Conservation (phyloP, 2,113 vertebrate genomes). For the Podarcis cretensis region DNA sequence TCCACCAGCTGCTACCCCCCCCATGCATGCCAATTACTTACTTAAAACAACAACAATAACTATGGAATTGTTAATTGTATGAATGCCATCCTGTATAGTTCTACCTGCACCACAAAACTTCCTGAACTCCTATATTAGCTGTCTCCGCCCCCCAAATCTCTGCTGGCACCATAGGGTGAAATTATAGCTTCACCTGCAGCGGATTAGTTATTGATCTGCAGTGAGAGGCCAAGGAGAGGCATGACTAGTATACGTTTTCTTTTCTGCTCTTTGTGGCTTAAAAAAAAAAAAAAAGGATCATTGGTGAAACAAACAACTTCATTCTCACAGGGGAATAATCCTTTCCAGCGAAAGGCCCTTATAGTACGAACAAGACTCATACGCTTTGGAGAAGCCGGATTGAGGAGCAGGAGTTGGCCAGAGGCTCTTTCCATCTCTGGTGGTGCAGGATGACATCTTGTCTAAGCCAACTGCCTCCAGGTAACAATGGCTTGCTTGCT, state of each 20-base stretch:
- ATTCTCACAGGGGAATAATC: slow-evolving; percentile 16
- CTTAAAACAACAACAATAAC: no score
- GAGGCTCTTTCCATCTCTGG: neutral
- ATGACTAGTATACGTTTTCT: no score
- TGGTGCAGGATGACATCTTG: neutral
- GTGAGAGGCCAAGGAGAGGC: slow-evolving; percentile 14
- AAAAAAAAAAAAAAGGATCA: slow-evolving; percentile 29
- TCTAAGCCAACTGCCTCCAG: slow-evolving; percentile 13
- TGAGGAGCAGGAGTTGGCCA: neutral
- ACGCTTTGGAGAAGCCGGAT: neutral
- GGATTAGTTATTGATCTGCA: slow-evolving; percentile 45
- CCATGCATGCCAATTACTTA: no score
- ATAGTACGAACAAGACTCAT: neutral
- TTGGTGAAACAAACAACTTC: slow-evolving; percentile 44
- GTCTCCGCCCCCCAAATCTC: neutral
- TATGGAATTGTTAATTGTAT: no score
- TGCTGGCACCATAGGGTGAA: neutral
- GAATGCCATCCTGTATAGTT: no score
- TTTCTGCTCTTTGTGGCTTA: slow-evolving; percentile 36
- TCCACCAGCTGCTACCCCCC: no score
- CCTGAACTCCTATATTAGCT: no score
- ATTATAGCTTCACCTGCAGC: slow-evolving; percentile 15
- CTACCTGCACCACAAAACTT: no score
- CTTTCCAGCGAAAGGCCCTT: neutral
- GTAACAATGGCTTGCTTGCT: slow-evolving; percentile 40